These are phyloP conservation scores for Ephialtes manifestator DNA, from an alignment of 2,888 invertebrate genomes.

Conservation along the genomic window DNA sequence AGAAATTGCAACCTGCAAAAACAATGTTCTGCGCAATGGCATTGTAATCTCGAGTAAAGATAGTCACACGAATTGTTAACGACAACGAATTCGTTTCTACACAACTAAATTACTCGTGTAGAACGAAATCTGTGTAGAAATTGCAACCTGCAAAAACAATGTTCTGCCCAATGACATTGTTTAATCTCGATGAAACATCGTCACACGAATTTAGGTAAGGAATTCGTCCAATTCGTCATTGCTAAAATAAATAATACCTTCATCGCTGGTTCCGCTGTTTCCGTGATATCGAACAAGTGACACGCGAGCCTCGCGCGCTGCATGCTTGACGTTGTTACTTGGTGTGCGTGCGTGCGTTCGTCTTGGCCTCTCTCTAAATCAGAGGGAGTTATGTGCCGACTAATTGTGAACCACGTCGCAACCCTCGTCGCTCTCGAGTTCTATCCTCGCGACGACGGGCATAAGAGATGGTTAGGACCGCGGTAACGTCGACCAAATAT, in stretches of 20 bases:
- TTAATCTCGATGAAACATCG: too few relatives aligned
- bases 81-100: too few relatives aligned
- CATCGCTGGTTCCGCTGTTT: neutral
- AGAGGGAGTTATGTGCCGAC: slow-evolving; percentile 84
- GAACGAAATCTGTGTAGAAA: too few relatives aligned
- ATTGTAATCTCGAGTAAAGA: too few relatives aligned
- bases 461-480: slow-evolving; percentile 64
- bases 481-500: slow-evolving; percentile 82
- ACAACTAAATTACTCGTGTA: too few relatives aligned
- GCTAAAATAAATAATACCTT: neutral
- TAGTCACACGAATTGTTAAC: too few relatives aligned
- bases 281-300: slow-evolving; percentile 16
- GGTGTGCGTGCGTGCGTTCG: slow-evolving; percentile 46
- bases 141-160: too few relatives aligned
- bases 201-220: too few relatives aligned
- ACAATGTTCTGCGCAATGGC: too few relatives aligned
- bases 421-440: slow-evolving; percentile 69
- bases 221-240: neutral
- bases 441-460: slow-evolving; percentile 33
- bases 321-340: neutral
- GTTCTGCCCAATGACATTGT: too few relatives aligned
- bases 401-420: slow-evolving; percentile 83
- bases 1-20: too few relatives aligned
- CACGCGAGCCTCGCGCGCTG: neutral
- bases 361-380: slow-evolving; percentile 80